Conservation (phyloP, 2,888 invertebrate species). For the Poecilobothrus nobilitatus region DNA sequence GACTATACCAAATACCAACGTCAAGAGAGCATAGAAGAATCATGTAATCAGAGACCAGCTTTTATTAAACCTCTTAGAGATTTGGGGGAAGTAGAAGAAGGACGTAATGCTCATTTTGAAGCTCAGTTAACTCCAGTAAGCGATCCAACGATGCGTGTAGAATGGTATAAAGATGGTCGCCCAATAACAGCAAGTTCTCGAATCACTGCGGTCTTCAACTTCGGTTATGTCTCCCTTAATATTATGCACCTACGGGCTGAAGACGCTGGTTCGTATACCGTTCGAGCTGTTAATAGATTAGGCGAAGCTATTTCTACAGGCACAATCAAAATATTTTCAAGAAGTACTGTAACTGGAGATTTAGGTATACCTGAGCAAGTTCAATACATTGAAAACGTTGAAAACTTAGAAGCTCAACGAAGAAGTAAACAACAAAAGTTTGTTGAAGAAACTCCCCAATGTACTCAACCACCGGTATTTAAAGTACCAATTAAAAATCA, state of each 20-base stretch:
- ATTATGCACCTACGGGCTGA: slow-evolving; percentile 97
- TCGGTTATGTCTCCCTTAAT: slow-evolving; percentile 97
- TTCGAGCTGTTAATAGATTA: slow-evolving; percentile 80
- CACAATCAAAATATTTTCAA: slow-evolving; percentile 62
- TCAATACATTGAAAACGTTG: slow-evolving; percentile 84
- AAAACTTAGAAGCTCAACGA: slow-evolving; percentile 83
- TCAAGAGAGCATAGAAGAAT: slow-evolving; percentile 75
- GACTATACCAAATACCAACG: slow-evolving; percentile 82
- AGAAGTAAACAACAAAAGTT: slow-evolving; percentile 67
- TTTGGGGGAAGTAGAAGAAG: slow-evolving; percentile 79
- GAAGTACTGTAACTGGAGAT: slow-evolving; percentile 77
- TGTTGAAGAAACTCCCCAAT: slow-evolving; percentile 71
- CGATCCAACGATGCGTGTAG: slow-evolving; percentile 87
- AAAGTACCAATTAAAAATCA: slow-evolving; percentile 85
- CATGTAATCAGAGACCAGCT: slow-evolving; percentile 68
- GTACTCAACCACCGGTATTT: slow-evolving; percentile 73
- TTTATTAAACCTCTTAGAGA: slow-evolving; percentile 83
- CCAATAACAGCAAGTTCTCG: slow-evolving; percentile 94
- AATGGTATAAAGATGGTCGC: slow-evolving; percentile 92
- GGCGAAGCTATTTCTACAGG: slow-evolving; percentile 85
- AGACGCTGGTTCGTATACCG: slow-evolving; percentile 92
- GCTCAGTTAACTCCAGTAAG: slow-evolving; percentile 86
- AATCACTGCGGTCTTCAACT: slow-evolving; percentile 96
- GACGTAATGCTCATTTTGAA: slow-evolving; percentile 87
- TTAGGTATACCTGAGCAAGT: slow-evolving; percentile 84